Conservation (phyloP, 2,888 invertebrate genomes). For the Halictus quadricinctus region DNA sequence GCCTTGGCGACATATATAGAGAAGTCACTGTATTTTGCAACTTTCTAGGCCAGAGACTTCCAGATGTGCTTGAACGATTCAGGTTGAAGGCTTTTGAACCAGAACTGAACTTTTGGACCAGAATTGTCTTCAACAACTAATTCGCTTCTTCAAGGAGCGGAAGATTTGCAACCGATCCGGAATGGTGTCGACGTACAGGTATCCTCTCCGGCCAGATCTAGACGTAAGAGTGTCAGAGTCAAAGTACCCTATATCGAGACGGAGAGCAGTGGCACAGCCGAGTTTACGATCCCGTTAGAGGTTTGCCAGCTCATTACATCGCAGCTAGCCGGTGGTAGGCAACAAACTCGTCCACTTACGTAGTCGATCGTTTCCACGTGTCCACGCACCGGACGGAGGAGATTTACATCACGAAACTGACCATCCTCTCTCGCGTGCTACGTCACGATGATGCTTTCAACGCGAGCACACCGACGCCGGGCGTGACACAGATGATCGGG, state of each 20-base stretch:
- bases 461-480: constrained; percentile 16
- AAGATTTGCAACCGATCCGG: background rate
- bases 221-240: background rate
- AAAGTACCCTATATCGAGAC: background rate
- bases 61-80: too few species aligned
- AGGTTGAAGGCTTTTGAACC: too few species aligned
- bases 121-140: too few species aligned
- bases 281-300: background rate
- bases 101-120: too few species aligned
- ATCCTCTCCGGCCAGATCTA: background rate
- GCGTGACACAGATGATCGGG: constrained; percentile 25
- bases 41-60: too few species aligned
- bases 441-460: constrained; percentile 21
- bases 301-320: constrained; percentile 9
- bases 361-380: constrained; percentile 37
- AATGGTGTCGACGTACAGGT: background rate
- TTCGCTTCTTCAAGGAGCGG: background rate
- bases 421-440: background rate
- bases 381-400: constrained; percentile 10
- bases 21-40: too few species aligned
- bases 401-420: constrained; percentile 5
- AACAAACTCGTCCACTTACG: constrained; percentile 13
- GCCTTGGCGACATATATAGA: too few species aligned
- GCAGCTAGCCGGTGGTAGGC: background rate
- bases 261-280: background rate